Percentiles rank a stretch among this genome's conserved stretches.
Conservation (phyloP, 2,797 vertebrate species). For the Uromys caudimaculatus region DNA sequence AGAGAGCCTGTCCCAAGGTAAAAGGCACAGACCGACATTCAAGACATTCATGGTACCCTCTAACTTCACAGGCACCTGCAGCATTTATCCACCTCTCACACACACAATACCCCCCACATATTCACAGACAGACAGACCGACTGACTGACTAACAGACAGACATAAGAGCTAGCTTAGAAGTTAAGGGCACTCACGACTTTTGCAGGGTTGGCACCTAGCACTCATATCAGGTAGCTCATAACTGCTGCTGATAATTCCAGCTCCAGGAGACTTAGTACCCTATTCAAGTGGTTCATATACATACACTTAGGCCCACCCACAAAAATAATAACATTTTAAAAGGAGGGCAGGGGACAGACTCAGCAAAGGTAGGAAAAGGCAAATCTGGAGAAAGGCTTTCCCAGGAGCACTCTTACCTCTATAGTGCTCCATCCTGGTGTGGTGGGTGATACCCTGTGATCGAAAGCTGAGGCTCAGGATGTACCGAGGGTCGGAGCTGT, state of each 20-base stretch:
- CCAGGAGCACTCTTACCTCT: conserved; percentile 85
- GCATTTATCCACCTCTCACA: neutral
- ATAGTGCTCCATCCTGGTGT: conserved; percentile 95
- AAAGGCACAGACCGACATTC: neutral
- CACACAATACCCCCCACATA: neutral
- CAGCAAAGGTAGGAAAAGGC: neutral
- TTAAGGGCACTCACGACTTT: neutral
- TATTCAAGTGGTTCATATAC: neutral
- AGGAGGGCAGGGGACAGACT: neutral
- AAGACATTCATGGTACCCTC: neutral
- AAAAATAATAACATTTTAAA: neutral
- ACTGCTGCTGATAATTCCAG: neutral
- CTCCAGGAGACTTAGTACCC: neutral
- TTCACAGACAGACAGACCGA: too few relatives aligned
- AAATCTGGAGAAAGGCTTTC: neutral
- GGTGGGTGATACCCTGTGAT: conserved; percentile 96
- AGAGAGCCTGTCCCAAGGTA: neutral
- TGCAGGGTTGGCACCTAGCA: neutral
- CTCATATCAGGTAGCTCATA: neutral
- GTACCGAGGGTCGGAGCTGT: conserved; percentile 97
- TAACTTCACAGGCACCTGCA: neutral
- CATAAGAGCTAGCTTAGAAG: neutral
- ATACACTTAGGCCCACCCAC: neutral
- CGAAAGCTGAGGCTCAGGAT: conserved; percentile 99
- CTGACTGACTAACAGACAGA: neutral